Base-by-base conservation (phyloP, 2,888 invertebrate species). In the Drosophila monieri region DNA sequence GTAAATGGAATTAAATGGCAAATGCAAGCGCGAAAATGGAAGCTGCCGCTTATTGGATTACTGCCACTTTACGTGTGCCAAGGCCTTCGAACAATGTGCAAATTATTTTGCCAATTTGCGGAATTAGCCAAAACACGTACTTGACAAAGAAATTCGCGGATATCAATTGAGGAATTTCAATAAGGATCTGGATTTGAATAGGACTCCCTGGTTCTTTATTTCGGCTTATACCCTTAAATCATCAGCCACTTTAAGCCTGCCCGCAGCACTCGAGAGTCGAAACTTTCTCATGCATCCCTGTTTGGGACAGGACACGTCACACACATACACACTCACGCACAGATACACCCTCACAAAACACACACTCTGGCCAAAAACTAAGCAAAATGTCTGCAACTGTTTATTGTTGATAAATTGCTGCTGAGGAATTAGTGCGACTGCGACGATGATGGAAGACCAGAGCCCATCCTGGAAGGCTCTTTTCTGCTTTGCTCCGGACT, bases 361-460 rank as follows among this genome's bases (percentile, higher is more conserved):
- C 6, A 44, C 37, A 60, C 27, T 37, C 47, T 8, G 21, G n/a
- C 15, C 47, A 25, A 47, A 59, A 75, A 70, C 74, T 73, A 62
- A 77, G 84, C 72, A 81, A 81, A 72, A 88, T 89, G 87, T 80
- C 88, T 86, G 89, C 89, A 89, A 89, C 89, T 86, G 89, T 89
- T 84, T 81, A 88, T 84, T 84, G 88, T 88, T 89, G 89, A 88
- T 89, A 88, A 89, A 89, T 89, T 88, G 87, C 80, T 88, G 85
- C 78, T 74, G 76, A 78, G 89, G 89, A 87, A 89, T 89, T 89
- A 89, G 80, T 85, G 74, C 73, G 68, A 88, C 80, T 78, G 74
- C 77, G 80, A 81, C 88, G 88, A 80, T 80, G 77, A 77, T 79
- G 80, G 77, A 79, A 83, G 84, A 84, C 84, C 85, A 68, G 56